phyloP scores from a whole-genome alignment of 2,113 vertebrate genomes.

The Isichthys henryi region DNA sequence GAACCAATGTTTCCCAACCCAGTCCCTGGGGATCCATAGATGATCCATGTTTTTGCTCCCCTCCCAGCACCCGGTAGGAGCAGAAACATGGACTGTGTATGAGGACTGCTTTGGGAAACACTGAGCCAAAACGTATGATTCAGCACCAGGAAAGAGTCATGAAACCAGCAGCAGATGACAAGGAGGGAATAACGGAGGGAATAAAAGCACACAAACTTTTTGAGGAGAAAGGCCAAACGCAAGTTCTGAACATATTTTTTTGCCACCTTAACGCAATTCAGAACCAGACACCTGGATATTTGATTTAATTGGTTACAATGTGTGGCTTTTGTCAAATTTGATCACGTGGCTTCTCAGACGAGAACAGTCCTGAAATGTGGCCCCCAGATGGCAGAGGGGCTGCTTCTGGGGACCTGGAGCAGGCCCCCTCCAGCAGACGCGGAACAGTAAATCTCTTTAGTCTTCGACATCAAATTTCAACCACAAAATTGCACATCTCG shows the following conservation, averaged over 20 bases:
- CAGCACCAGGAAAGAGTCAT: not conserved
- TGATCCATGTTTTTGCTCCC: not conserved
- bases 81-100: not conserved
- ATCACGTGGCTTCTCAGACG: not conserved
- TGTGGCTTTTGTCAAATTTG: not conserved
- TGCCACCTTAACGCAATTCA: not conserved
- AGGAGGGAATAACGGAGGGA: not conserved
- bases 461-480: slow-evolving; percentile 3
- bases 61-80: not conserved
- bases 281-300: not conserved
- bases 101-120: not conserved
- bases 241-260: not conserved
- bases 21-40: not conserved
- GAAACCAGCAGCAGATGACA: not conserved
- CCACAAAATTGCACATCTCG: slow-evolving; percentile 9
- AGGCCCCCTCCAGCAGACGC: not conserved
- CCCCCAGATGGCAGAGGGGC: not conserved
- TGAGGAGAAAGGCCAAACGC: not conserved
- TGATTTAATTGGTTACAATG: not conserved
- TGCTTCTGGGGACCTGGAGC: not conserved
- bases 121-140: not conserved
- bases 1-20: not conserved
- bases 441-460: slow-evolving; percentile 11
- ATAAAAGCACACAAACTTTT: not conserved
- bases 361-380: not conserved